Conservation (phyloP, 2,113 vertebrate genomes). For the Tenrec ecaudatus region DNA sequence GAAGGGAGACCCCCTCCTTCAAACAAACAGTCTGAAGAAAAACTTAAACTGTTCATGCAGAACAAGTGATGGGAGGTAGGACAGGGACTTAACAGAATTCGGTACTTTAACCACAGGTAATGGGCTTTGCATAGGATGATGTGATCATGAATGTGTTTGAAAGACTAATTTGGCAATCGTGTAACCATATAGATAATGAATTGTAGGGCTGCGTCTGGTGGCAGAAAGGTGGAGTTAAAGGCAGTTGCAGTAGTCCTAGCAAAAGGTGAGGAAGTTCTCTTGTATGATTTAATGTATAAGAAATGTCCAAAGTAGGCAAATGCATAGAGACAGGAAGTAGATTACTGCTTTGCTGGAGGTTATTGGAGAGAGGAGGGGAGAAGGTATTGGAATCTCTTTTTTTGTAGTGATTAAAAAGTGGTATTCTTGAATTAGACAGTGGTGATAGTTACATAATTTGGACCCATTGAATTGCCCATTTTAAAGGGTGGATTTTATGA, state of each 20-base stretch:
- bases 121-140: background rate
- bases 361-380: background rate
- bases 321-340: background rate
- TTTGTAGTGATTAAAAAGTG: background rate
- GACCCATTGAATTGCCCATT: background rate
- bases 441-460: background rate
- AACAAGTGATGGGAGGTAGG: background rate
- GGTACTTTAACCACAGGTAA: background rate
- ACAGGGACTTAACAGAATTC: background rate
- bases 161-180: background rate
- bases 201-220: background rate
- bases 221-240: slow-evolving; percentile 19
- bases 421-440: too few relatives aligned
- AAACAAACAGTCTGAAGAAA: background rate
- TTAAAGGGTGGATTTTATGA: slow-evolving; percentile 19
- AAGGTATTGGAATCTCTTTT: background rate
- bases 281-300: background rate
- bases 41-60: background rate
- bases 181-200: background rate
- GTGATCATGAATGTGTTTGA: background rate
- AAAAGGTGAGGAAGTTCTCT: background rate
- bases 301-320: background rate
- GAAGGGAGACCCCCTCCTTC: background rate
- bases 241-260: background rate
- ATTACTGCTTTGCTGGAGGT: background rate